A percentile compares a stretch with the other conserved stretches of the same genome.
These are phyloP conservation scores for Rotaria macrura DNA, from an alignment of 2,888 invertebrate genomes.

Conservation along the genomic window DNA sequence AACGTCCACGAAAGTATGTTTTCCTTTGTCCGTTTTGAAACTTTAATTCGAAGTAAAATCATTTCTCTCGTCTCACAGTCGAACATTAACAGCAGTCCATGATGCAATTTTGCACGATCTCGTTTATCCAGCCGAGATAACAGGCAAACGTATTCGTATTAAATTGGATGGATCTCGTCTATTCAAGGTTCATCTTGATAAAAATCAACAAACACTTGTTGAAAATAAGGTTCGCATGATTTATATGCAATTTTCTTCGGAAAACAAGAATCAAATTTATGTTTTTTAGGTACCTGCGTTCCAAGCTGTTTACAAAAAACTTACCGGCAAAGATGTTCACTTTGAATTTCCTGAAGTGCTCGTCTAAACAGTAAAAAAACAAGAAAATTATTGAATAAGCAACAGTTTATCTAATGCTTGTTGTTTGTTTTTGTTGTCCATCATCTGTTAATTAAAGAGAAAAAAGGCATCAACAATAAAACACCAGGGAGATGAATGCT, in stretches of 20 bases:
- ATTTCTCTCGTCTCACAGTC: constrained; percentile 51
- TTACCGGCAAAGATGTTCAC: constrained; percentile 93
- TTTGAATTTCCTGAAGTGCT: constrained; percentile 87
- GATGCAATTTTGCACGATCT: constrained; percentile 92
- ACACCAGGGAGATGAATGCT: neutral
- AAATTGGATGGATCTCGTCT: constrained; percentile 88
- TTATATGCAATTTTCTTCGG: no score
- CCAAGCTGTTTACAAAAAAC: constrained; percentile 92
- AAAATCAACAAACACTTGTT: constrained; percentile 94
- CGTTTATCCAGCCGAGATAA: constrained; percentile 96
- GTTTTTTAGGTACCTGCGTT: constrained; percentile 81
- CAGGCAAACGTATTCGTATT: constrained; percentile 89
- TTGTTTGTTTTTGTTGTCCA: constrained; percentile 16
- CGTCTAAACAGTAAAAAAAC: constrained; percentile 10
- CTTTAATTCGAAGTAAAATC: neutral
- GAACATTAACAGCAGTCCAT: constrained; percentile 91
- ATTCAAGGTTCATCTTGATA: constrained; percentile 86
- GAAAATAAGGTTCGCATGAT: constrained; percentile 78
- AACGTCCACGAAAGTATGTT: constrained; percentile 60
- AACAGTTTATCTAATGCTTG: neutral
- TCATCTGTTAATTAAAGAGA: neutral
- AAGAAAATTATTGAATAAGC: constrained; percentile 11
- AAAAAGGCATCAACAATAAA: neutral
- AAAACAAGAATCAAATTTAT: neutral
- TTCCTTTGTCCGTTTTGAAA: neutral